These are phyloP conservation scores for Paracanthobrama guichenoti DNA, from an alignment of 2,113 vertebrate genomes.

Conservation along the genomic window DNA sequence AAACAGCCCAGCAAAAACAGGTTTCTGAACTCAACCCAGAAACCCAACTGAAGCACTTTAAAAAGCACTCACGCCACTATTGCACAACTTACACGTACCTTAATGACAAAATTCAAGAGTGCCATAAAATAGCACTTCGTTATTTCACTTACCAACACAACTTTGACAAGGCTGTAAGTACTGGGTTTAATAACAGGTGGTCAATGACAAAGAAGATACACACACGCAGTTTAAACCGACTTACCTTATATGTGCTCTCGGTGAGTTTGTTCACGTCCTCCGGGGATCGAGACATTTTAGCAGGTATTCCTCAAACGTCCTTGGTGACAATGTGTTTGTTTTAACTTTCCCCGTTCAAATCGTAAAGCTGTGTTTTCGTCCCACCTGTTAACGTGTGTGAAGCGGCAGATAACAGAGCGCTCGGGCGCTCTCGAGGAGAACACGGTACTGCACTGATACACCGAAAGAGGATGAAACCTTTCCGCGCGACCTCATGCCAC, in stretches of 20 bases:
- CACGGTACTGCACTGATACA: constrained; percentile 6
- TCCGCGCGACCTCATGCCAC: constrained; percentile 31
- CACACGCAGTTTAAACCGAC: background rate
- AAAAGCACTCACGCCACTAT: background rate
- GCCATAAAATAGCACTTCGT: background rate
- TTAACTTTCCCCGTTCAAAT: background rate
- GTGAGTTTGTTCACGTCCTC: constrained; percentile 91
- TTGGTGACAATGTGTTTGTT: background rate
- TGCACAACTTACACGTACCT: background rate
- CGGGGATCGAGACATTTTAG: constrained; percentile 84
- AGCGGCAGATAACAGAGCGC: constrained; percentile 16
- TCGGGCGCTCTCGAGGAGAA: background rate
- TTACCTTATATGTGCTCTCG: constrained; percentile 91
- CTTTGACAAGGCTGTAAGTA: background rate
- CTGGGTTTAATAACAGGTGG: background rate
- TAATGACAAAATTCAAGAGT: background rate
- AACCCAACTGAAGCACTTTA: constrained; percentile 31
- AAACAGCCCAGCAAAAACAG: constrained; percentile 59
- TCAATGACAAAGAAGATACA: background rate
- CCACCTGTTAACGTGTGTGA: constrained; percentile 20
- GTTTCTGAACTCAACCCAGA: constrained; percentile 56
- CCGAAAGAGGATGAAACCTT: constrained; percentile 20
- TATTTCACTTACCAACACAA: background rate
- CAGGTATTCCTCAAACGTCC: constrained; percentile 42
- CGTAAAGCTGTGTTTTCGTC: constrained; percentile 2